Evolutionary conservation across 2,888 invertebrate species (phyloP).

Genomic region (Cataglyphis albicans): DNA sequence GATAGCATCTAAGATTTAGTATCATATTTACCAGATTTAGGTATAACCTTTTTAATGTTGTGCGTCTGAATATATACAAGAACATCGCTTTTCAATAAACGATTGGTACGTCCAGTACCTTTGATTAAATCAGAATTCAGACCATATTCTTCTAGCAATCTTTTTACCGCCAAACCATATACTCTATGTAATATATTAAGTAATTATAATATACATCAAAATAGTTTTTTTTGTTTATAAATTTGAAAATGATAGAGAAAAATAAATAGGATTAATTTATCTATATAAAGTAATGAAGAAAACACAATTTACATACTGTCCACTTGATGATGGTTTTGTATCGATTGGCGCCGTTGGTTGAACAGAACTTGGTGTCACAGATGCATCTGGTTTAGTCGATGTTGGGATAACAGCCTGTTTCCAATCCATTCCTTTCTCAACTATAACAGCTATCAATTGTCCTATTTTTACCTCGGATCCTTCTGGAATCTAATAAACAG

Average conservation of each 20-base stretch:
- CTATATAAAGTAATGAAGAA: constrained; percentile 6
- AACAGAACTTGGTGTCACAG: constrained; percentile 56
- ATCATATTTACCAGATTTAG: constrained; percentile 76
- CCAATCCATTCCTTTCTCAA: constrained; percentile 89
- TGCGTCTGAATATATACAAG: constrained; percentile 86
- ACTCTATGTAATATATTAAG: constrained; percentile 73
- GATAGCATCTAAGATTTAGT: background rate
- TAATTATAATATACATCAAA: constrained; percentile 4
- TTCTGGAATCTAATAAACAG: constrained; percentile 85
- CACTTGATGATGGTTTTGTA: constrained; percentile 71
- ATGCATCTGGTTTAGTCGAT: constrained; percentile 58
- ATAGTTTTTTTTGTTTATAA: background rate
- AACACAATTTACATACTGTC: constrained; percentile 77
- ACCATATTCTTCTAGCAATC: constrained; percentile 88
- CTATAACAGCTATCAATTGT: constrained; percentile 88
- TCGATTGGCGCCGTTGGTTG: constrained; percentile 30
- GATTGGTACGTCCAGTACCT: constrained; percentile 88
- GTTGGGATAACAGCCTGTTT: constrained; percentile 86
- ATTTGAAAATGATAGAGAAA: constrained; percentile 22
- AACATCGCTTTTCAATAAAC: constrained; percentile 89
- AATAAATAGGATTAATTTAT: background rate
- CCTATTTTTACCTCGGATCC: constrained; percentile 87
- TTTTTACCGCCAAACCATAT: constrained; percentile 89
- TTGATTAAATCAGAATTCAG: constrained; percentile 86
- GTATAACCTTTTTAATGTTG: constrained; percentile 84